Percentiles rank a stretch among this genome's conserved stretches.
Conservation (phyloP, 2,888 invertebrate species). For the Omphaloscelis lunosa region DNA sequence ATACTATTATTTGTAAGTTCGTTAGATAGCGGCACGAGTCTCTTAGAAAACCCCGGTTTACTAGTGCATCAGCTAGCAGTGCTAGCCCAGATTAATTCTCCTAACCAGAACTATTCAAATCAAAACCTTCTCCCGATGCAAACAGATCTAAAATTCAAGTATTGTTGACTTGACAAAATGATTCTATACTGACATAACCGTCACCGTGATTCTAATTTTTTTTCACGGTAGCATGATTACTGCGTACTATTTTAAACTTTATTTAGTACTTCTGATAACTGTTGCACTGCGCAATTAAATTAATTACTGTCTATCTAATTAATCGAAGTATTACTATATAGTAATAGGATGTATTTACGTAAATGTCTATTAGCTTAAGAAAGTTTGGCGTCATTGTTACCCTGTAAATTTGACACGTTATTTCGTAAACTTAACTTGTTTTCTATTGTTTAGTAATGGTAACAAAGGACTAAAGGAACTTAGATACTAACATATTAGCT, state of each 20-base stretch:
- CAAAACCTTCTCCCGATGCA: neutral
- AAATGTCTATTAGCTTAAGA: neutral
- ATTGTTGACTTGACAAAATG: slow-evolving; percentile 14
- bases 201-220: slow-evolving; percentile 10
- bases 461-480: neutral
- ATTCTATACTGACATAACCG: neutral
- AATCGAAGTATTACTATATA: slow-evolving; percentile 4
- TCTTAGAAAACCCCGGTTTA: neutral
- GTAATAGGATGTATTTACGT: slow-evolving; percentile 33
- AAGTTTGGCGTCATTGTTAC: neutral
- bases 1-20: too few relatives aligned
- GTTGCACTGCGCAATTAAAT: slow-evolving; percentile 5
- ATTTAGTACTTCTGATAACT: slow-evolving; percentile 17
- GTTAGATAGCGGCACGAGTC: too few relatives aligned
- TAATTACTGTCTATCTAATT: neutral
- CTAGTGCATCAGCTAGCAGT: neutral
- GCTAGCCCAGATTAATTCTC: neutral
- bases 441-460: neutral
- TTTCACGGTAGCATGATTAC: neutral
- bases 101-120: neutral
- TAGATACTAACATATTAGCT: neutral
- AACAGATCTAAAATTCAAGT: neutral
- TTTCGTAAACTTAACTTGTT: neutral
- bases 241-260: slow-evolving; percentile 8
- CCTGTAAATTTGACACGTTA: neutral